Conservation (phyloP, 2,113 vertebrate species). For the Perca fluviatilis region DNA sequence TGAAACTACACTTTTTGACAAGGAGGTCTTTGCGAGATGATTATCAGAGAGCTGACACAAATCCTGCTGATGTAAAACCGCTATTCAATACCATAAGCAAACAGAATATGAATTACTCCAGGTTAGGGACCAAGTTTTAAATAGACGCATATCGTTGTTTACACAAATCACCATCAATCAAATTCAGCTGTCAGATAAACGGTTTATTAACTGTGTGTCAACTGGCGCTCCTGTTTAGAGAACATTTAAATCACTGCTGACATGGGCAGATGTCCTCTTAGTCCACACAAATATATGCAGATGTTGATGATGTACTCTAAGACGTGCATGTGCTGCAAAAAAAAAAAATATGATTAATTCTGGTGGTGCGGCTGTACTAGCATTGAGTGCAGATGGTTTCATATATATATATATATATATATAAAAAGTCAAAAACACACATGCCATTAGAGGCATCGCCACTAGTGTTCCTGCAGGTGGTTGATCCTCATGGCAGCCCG, state of each 20-base stretch:
- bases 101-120: slow-evolving; percentile 53
- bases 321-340: neutral
- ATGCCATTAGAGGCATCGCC: slow-evolving; percentile 54
- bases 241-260: slow-evolving; percentile 65
- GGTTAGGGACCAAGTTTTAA: slow-evolving; percentile 46
- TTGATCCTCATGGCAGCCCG: slow-evolving; percentile 34
- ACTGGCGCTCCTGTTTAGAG: slow-evolving; percentile 31
- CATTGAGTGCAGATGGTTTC: slow-evolving; percentile 28
- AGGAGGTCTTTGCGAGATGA: slow-evolving; percentile 56
- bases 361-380: neutral
- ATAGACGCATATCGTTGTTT: slow-evolving; percentile 44
- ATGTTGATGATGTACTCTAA: slow-evolving; percentile 41
- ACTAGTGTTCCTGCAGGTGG: slow-evolving; percentile 74
- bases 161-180: slow-evolving; percentile 43
- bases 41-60: slow-evolving; percentile 61
- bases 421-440: slow-evolving; percentile 33
- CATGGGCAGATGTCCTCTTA: slow-evolving; percentile 62
- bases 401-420: neutral
- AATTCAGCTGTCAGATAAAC: slow-evolving; percentile 40
- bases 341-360: slow-evolving; percentile 1
- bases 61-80: slow-evolving; percentile 60
- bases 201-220: slow-evolving; percentile 52
- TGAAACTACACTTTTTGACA: slow-evolving; percentile 68
- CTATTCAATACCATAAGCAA: slow-evolving; percentile 42
- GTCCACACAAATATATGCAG: slow-evolving; percentile 48